phyloP scores from a whole-genome alignment of 2,797 vertebrate species.

The Oophaga sylvatica region DNA sequence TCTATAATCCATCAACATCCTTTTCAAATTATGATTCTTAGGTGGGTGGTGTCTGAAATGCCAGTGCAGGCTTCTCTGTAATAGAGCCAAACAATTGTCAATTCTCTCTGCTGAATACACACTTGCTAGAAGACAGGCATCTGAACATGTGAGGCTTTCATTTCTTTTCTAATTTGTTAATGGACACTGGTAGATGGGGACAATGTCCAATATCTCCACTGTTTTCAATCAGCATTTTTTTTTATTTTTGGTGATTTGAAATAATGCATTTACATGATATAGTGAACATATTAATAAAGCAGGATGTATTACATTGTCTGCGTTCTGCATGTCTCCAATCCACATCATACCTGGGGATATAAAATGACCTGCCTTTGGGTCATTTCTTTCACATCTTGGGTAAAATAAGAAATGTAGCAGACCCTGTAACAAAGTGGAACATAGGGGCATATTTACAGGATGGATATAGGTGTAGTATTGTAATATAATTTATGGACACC shows the following conservation, averaged over 20 bases:
- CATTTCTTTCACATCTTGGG: neutral
- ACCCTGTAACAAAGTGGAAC: neutral
- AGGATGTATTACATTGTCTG: neutral
- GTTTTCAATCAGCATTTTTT: neutral
- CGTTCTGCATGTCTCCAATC: neutral
- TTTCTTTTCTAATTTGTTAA: conserved; percentile 51
- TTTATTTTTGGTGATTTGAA: neutral
- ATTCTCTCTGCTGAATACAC: conserved; percentile 74
- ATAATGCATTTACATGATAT: neutral
- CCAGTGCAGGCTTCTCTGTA: conserved; percentile 69
- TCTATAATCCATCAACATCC: conserved; percentile 78
- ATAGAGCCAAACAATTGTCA: conserved; percentile 74
- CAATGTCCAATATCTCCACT: neutral
- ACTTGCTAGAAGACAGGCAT: conserved; percentile 66
- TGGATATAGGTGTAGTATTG: neutral
- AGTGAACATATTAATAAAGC: neutral
- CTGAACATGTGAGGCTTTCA: conserved; percentile 36
- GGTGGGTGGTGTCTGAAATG: conserved; percentile 74
- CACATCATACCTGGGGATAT: neutral
- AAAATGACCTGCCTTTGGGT: neutral
- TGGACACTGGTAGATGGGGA: conserved; percentile 14
- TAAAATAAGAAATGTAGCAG: neutral
- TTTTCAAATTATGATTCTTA: conserved; percentile 77
- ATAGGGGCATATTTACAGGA: neutral
- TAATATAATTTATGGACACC: neutral